Base-by-base conservation (phyloP, 2,113 vertebrate genomes). In the Callithrix jacchus region DNA sequence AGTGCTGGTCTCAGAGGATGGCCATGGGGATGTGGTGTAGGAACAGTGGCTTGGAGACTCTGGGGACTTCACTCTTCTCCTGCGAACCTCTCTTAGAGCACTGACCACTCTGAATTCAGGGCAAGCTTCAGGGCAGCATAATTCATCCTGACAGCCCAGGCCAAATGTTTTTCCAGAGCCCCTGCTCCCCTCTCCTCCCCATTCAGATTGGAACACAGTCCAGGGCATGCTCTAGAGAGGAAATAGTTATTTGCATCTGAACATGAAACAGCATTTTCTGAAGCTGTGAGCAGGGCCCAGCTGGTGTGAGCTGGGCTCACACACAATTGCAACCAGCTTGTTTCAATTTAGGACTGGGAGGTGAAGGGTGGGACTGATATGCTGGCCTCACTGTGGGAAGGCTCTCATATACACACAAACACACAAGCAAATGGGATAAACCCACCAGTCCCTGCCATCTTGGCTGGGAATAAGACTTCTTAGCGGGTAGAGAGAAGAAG, bases 191-290 rank as follows among this genome's bases (percentile, higher is more conserved):
- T 4, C 49, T 96, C 80, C 64, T 32, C 37, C 91, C 76, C 30
- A 17, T 49, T 87, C 95, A 71, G 83, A n/a, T 27, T 61, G 68
- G 95, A 96, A 96, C 84, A 96, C 0, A 6, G 94, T 47, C 52
- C 10, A 42, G 81, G 94, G 47, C 58, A 49, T 3, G 71, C 77
- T 93, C 93, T 91, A 77, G 96, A 96, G 96, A 96, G 56, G 95
- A 96, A 97, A 87, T 52, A 4, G 87, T 85, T 4, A 42, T 95
- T 96, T 98, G 96, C 96, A 87, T 94, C 89, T 13, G 25, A 96
- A 95, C 82, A 94, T 52, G 37, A 93, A 94, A 3, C 79, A 37
- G 91, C 37, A 11, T 52, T 97, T 97, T 83, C 70, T 80, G 89
- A 97, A 87, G 61, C 52, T 52, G 73, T 2, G 64, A 91, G 94